Evolutionary conservation across 2,888 invertebrate species (phyloP), one percentile per base, ranked within the genome.

Genomic region (Phaonia tiefii): DNA sequence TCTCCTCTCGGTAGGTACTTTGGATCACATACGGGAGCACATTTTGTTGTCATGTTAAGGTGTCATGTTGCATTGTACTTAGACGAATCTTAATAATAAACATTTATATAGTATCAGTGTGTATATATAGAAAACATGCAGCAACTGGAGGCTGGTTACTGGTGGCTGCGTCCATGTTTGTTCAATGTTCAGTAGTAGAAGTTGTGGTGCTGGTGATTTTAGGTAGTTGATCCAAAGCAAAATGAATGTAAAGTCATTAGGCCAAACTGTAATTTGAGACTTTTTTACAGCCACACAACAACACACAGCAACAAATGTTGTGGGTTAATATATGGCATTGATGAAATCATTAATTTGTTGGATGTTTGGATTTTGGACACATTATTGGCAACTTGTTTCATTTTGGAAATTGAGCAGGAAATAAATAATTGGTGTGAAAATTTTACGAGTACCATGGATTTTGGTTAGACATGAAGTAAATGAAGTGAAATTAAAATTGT

Each of bases 11-110:
- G n/a, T n/a, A n/a, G n/a, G 31, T 8, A 31, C 31, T 31, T 31
- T 31, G 31, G 31, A 31, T 31, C 60, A 66, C 71, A 63, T 82
- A 82, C 83, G 80, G 83, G 75, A 80, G 82, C 82, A 82, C 82
- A 83, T 83, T 83, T 82, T 75, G 80, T 76, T 83, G 83, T 82
- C 83, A 83, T 83, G 83, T 83, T 77, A 77, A 76, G 75, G 82
- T 83, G 83, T 83, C 83, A 80, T 80, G 82, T 83, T 83, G 82
- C 83, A 78, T 67, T 75, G 75, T 75, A 77, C 74, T 81, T 75
- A 75, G 69, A 75, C 81, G 78, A 81, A 81, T 81, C 81, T 72
- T 81, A 78, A 75, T 81, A 81, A 78, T 79, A 81, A 81, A 79
- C 81, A 78, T 75, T 81, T 81, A 77, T 76, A 70, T 76, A 70